A percentile compares a stretch with the other conserved stretches of the same genome.
Conservation (phyloP, 2,797 vertebrate species). For the Mus caroli region DNA sequence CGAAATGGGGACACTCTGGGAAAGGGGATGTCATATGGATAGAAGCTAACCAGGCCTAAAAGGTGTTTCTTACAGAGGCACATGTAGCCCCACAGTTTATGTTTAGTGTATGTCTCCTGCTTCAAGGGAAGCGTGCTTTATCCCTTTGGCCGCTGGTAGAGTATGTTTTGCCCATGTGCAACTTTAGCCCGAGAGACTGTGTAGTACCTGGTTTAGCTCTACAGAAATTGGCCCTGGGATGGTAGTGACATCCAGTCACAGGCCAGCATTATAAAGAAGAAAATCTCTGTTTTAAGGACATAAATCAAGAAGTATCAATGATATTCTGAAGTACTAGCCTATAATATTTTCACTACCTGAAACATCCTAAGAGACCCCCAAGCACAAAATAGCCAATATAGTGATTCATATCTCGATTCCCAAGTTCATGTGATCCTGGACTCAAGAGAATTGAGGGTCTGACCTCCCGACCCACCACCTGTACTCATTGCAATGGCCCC, state of each 20-base stretch:
- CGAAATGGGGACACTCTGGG: neutral
- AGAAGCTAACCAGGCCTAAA: neutral
- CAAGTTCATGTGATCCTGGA: neutral
- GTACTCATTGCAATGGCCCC: neutral
- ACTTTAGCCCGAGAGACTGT: neutral
- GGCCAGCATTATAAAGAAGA: neutral
- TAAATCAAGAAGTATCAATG: neutral
- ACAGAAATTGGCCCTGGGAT: neutral
- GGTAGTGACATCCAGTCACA: neutral
- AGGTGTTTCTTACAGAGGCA: neutral
- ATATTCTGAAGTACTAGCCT: neutral
- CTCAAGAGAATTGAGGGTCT: neutral
- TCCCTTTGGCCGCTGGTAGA: neutral
- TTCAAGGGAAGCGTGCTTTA: neutral
- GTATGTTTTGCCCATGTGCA: neutral
- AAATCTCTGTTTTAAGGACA: neutral
- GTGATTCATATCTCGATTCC: neutral
- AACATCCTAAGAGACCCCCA: neutral
- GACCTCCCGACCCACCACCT: conserved; percentile 20
- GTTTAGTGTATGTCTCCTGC: neutral
- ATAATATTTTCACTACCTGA: neutral
- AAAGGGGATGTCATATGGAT: neutral
- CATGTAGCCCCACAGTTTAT: neutral
- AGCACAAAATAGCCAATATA: neutral
- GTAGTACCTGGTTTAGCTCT: neutral